Conservation (phyloP, 2,888 invertebrate species). For the Piscicola geometra region DNA sequence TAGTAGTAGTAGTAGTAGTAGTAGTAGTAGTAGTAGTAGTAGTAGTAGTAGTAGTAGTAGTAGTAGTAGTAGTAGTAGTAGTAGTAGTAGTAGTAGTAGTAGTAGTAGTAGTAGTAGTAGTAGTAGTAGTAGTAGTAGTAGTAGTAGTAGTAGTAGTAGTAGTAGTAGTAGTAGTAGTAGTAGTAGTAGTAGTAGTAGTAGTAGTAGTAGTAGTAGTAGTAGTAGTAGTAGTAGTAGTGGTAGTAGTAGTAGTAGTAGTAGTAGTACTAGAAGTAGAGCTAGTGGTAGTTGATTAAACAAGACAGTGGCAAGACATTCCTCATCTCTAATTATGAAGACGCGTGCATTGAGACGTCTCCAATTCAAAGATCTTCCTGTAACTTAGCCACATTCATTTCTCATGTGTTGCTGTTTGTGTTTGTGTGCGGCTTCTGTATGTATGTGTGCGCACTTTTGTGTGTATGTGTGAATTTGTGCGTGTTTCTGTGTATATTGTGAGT, state of each 20-base stretch:
- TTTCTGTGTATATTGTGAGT: too few relatives aligned
- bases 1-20: conserved; percentile 16
- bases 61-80: conserved; percentile 18
- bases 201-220: conserved; percentile 16
- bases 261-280: conserved; percentile 3
- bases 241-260: conserved; percentile 16
- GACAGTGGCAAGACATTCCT: too few relatives aligned
- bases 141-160: conserved; percentile 16
- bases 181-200: conserved; percentile 18
- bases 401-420: too few relatives aligned
- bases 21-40: conserved; percentile 14
- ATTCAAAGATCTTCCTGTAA: too few relatives aligned
- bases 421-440: too few relatives aligned
- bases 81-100: conserved; percentile 18
- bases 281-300: neutral
- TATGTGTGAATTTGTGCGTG: too few relatives aligned
- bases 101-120: conserved; percentile 18
- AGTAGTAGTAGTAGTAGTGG: conserved; percentile 16
- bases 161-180: conserved; percentile 16
- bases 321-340: too few relatives aligned
- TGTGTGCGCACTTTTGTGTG: too few relatives aligned
- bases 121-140: conserved; percentile 16
- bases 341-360: too few relatives aligned
- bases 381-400: too few relatives aligned
- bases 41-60: conserved; percentile 12